Conservation (phyloP, 1,140 invertebrate genomes). For the Ruditapes philippinarum region DNA sequence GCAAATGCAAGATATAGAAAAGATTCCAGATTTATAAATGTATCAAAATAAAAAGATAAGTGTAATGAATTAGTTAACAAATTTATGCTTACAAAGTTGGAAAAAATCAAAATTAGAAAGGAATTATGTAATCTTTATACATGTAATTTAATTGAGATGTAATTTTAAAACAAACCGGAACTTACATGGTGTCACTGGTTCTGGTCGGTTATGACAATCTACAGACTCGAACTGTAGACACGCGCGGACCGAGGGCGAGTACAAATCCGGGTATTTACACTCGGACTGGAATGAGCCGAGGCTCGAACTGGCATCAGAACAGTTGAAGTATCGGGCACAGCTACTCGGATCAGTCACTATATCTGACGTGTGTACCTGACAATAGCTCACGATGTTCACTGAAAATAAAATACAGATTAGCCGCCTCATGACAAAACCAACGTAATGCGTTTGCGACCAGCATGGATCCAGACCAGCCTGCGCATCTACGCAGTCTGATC, state of each 20-base stretch:
- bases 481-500: too few relatives aligned
- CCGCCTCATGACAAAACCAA: neutral
- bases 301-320: constrained; percentile 43
- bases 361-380: constrained; percentile 57
- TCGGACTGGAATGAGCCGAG: constrained; percentile 63
- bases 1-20: too few relatives aligned
- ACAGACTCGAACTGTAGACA: constrained; percentile 66
- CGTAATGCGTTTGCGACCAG: neutral
- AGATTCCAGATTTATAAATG: too few relatives aligned
- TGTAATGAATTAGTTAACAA: too few relatives aligned
- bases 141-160: neutral
- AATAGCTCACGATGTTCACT: constrained; percentile 56
- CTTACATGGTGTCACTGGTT: constrained; percentile 69
- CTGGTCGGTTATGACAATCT: constrained; percentile 56
- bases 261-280: constrained; percentile 70
- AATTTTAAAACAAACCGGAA: neutral
- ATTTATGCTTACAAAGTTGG: too few relatives aligned
- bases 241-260: constrained; percentile 23
- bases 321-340: constrained; percentile 70
- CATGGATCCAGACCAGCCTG: too few relatives aligned
- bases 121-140: neutral
- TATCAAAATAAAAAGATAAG: too few relatives aligned
- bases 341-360: constrained; percentile 51
- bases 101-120: too few relatives aligned
- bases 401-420: neutral